These are phyloP conservation scores for Corythornis madagascariensis DNA, from an alignment of 2,113 vertebrate species.

Conservation along the genomic window DNA sequence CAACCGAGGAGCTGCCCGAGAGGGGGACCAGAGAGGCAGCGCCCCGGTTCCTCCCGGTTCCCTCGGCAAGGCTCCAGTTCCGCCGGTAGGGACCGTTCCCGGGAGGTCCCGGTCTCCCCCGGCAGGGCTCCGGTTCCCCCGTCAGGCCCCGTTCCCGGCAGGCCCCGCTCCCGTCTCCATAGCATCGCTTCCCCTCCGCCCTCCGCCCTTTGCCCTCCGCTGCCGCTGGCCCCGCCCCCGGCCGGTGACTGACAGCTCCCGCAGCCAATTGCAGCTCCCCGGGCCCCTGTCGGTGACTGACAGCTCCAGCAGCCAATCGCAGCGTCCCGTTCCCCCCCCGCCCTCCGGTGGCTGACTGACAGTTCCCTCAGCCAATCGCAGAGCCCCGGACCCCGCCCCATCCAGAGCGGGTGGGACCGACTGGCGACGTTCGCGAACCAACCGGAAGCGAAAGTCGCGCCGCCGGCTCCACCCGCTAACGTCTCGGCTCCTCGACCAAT, in stretches of 20 bases:
- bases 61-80: too few species aligned
- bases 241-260: rapidly evolving
- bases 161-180: neutral
- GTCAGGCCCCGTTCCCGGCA: too few species aligned
- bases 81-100: too few species aligned
- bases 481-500: neutral
- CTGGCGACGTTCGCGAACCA: neutral
- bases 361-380: rapidly evolving
- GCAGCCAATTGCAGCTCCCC: rapidly evolving
- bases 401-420: neutral
- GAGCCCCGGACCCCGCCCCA: rapidly evolving
- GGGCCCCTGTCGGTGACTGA: rapidly evolving
- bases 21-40: neutral
- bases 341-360: rapidly evolving
- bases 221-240: neutral
- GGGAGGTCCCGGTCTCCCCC: neutral
- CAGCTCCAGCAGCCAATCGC: rapidly evolving
- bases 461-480: neutral
- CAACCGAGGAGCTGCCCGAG: neutral
- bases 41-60: neutral
- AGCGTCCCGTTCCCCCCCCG: rapidly evolving
- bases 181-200: neutral
- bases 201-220: neutral
- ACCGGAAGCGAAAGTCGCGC: neutral
- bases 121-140: neutral